Percentiles rank a stretch among this genome's conserved stretches.
Conservation (phyloP, 1,140 invertebrate genomes). For the Wiebesia pumilae region DNA sequence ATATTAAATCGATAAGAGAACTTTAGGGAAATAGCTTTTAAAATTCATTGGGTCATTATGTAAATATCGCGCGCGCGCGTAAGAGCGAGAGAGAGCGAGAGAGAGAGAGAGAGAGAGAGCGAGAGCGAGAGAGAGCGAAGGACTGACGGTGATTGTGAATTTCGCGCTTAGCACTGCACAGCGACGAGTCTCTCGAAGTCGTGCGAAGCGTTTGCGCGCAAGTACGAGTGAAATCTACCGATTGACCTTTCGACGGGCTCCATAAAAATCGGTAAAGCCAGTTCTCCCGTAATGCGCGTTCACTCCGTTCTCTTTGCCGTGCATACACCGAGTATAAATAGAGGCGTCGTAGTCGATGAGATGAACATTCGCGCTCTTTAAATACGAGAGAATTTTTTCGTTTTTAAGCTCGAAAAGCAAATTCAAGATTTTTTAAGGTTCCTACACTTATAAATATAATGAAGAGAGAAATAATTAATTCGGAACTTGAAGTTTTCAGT, state of each 20-base stretch:
- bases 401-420: background rate
- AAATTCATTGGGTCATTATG: conserved; percentile 63
- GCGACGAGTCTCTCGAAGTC: conserved; percentile 53
- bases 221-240: conserved; percentile 71
- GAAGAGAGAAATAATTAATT: background rate
- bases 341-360: conserved; percentile 12
- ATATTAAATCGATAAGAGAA: conserved; percentile 38
- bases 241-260: conserved; percentile 70
- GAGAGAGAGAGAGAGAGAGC: background rate
- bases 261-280: conserved; percentile 67
- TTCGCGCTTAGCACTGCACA: conserved; percentile 1
- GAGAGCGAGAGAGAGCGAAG: background rate
- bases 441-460: background rate
- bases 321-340: conserved; percentile 39
- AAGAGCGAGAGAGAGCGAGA: background rate
- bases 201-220: conserved; percentile 57
- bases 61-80: conserved; percentile 51
- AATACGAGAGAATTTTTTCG: background rate
- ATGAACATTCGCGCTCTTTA: conserved; percentile 32
- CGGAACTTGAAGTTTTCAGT: background rate
- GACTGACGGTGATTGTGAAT: conserved; percentile 1
- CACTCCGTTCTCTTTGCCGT: background rate
- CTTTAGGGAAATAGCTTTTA: conserved; percentile 52
- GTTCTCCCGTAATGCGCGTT: conserved; percentile 62
- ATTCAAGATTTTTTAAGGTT: background rate